Evolutionary conservation across 2,797 vertebrate species (phyloP).

Genomic region (Lagocephalus sceleratus): DNA sequence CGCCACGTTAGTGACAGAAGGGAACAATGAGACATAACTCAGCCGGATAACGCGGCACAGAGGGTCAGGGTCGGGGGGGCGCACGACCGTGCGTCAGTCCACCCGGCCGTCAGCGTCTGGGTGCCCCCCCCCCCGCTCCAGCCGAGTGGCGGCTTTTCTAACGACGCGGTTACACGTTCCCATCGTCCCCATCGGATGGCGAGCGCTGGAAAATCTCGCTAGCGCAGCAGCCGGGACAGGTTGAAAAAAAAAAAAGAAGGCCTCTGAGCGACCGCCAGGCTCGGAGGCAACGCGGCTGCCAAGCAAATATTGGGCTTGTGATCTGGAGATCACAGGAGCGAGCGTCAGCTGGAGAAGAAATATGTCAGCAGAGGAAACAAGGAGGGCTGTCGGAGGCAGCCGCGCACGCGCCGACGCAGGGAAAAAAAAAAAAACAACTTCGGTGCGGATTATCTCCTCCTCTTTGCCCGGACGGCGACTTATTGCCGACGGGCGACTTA

Average conservation of each 20-base stretch:
- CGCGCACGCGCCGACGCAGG: too few relatives aligned
- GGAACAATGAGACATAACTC: constrained; percentile 52
- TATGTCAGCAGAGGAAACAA: background rate
- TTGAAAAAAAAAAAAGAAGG: too few relatives aligned
- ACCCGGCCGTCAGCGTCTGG: constrained; percentile 12
- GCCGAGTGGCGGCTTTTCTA: constrained; percentile 16
- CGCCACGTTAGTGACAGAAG: constrained; percentile 33
- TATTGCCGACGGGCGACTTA: too few relatives aligned
- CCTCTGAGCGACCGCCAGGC: background rate
- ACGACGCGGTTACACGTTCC: constrained; percentile 22
- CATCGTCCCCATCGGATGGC: background rate
- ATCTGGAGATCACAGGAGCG: constrained; percentile 1
- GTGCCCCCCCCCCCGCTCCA: constrained; percentile 12
- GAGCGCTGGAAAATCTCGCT: constrained; percentile 7
- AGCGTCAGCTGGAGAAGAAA: constrained; percentile 3
- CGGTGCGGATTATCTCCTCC: too few relatives aligned
- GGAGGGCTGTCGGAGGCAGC: background rate
- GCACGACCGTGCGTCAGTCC: constrained; percentile 32
- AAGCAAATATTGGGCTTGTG: background rate
- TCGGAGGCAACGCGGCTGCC: background rate
- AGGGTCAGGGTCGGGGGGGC: constrained; percentile 39
- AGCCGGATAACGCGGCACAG: constrained; percentile 22
- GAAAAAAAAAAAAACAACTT: background rate
- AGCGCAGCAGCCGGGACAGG: background rate
- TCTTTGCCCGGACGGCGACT: too few relatives aligned